phyloP scores from a whole-genome alignment of 2,113 vertebrate genomes.

The Tautogolabrus adspersus region DNA sequence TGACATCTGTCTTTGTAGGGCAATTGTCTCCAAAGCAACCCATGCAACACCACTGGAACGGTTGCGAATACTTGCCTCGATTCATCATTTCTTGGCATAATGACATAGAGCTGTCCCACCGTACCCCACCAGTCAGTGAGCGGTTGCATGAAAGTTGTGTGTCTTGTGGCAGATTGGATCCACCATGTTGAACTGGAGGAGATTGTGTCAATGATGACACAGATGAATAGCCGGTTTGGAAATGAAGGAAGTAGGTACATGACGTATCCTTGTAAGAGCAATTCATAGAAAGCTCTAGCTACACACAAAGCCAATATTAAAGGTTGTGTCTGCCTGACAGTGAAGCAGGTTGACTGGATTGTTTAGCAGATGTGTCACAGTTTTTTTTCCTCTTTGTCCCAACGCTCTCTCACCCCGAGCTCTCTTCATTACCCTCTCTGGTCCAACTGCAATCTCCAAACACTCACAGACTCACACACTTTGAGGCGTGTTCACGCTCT shows the following conservation, averaged over 20 bases:
- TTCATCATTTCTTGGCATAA: slow-evolving; percentile 18
- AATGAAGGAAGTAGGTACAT: not conserved
- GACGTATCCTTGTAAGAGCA: not conserved
- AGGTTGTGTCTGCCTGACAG: not conserved
- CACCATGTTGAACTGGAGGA: slow-evolving; percentile 21
- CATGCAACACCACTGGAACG: slow-evolving; percentile 16
- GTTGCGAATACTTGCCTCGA: not conserved
- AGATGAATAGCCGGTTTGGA: not conserved
- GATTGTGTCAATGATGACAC: slow-evolving; percentile 1
- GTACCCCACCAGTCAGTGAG: slow-evolving; percentile 13
- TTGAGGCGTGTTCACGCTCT: too few relatives aligned
- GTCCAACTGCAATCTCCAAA: not conserved
- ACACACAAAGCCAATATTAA: not conserved
- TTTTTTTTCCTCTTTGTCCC: not conserved
- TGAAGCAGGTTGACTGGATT: slow-evolving; percentile 8
- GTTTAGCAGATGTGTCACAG: slow-evolving; percentile 1
- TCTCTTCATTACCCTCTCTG: not conserved
- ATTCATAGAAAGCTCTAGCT: not conserved
- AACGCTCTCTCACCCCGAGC: not conserved
- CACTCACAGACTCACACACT: not conserved
- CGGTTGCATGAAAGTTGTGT: slow-evolving; percentile 3
- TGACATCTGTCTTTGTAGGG: slow-evolving; percentile 44
- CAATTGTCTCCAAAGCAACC: slow-evolving; percentile 18
- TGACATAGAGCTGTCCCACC: slow-evolving; percentile 7
- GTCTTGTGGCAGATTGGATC: slow-evolving; percentile 2